Conservation (phyloP, 1,140 invertebrate genomes). For the Lethrus apterus region DNA sequence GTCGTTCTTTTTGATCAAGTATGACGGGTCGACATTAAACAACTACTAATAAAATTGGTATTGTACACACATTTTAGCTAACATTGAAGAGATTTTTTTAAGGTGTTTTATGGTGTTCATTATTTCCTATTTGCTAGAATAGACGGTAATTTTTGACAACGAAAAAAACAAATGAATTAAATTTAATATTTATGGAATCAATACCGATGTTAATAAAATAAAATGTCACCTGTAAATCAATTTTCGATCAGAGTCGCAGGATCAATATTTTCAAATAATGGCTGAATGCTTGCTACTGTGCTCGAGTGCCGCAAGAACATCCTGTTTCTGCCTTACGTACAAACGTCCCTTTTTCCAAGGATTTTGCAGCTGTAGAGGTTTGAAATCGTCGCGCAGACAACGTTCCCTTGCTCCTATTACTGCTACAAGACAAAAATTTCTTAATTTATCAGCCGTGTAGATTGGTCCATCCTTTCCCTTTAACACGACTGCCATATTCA, state of each 20-base stretch:
- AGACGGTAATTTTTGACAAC: neutral
- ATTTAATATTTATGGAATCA: neutral
- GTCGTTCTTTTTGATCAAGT: too few relatives aligned
- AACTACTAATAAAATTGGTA: too few relatives aligned
- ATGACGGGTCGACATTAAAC: too few relatives aligned
- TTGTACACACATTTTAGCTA: too few relatives aligned
- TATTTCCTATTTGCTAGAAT: neutral
- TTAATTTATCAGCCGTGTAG: conserved; percentile 69
- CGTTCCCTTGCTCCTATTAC: conserved; percentile 88
- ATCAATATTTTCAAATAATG: conserved; percentile 42
- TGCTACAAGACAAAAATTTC: conserved; percentile 88
- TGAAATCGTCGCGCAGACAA: conserved; percentile 88
- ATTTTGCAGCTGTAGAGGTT: conserved; percentile 84
- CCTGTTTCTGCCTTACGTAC: conserved; percentile 83
- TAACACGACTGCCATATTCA: conserved; percentile 84
- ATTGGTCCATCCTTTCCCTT: conserved; percentile 81
- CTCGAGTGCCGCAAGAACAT: conserved; percentile 78
- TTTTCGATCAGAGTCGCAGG: neutral
- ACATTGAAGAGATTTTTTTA: too few relatives aligned
- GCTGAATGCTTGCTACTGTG: conserved; percentile 70
- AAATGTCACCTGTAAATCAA: neutral
- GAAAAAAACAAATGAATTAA: neutral
- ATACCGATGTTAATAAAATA: neutral
- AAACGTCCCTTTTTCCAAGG: conserved; percentile 90
- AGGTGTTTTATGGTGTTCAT: too few relatives aligned